Conservation (phyloP, 2,113 vertebrate species). For the Puntigrus tetrazona region DNA sequence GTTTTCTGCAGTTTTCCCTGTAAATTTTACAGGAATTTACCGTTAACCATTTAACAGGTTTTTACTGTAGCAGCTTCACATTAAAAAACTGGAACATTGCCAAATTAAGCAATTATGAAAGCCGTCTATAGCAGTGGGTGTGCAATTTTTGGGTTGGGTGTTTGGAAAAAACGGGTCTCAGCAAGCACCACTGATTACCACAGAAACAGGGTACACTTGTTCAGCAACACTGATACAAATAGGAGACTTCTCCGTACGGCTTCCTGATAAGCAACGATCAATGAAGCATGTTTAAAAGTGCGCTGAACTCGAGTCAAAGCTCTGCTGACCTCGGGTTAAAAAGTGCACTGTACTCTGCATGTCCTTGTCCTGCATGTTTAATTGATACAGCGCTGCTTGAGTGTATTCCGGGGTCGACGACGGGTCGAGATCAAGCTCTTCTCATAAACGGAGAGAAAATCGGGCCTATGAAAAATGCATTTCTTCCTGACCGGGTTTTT, state of each 20-base stretch:
- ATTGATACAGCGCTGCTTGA: conserved; percentile 63
- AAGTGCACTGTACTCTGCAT: conserved; percentile 63
- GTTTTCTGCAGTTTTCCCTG: no score
- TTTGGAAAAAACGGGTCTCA: neutral
- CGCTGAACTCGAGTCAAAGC: neutral
- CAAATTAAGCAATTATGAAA: neutral
- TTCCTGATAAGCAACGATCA: conserved; percentile 10
- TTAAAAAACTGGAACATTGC: neutral
- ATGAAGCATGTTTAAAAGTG: neutral
- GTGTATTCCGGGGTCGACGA: conserved; percentile 49
- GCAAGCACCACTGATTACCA: neutral
- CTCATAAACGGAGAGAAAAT: conserved; percentile 49
- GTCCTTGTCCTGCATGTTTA: conserved; percentile 67
- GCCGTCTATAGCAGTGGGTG: neutral
- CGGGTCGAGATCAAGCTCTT: conserved; percentile 45
- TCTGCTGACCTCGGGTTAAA: conserved; percentile 13
- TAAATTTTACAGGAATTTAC: no score
- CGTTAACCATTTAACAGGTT: no score
- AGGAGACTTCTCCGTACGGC: neutral
- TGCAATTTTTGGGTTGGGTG: no score
- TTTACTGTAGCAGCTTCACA: no score
- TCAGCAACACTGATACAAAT: neutral
- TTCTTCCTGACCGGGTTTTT: conserved; percentile 48
- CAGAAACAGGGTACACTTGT: neutral
- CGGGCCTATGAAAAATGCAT: conserved; percentile 63